phyloP scores from a whole-genome alignment of 2,797 vertebrate species.

The Lepilemur septentrionalis region DNA sequence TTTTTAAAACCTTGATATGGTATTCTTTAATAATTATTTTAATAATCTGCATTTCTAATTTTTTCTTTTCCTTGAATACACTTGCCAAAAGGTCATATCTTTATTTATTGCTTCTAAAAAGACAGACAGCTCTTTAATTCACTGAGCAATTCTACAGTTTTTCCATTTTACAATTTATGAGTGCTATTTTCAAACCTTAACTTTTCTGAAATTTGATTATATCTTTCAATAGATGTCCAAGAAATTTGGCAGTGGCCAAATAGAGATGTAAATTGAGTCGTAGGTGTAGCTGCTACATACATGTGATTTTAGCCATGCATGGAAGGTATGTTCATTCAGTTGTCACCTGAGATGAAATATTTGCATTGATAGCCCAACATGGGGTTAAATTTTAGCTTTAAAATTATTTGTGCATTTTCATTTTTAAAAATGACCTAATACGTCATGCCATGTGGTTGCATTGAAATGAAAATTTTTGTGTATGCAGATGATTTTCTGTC shows the following conservation, averaged over 20 bases:
- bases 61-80: conserved; percentile 17
- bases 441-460: background rate
- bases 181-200: background rate
- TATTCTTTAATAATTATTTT: conserved; percentile 18
- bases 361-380: background rate
- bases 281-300: background rate
- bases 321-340: background rate
- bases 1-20: background rate
- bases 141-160: background rate
- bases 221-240: background rate
- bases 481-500: background rate
- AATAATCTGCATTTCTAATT: background rate
- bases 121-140: conserved; percentile 10
- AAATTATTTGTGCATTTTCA: background rate
- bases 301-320: background rate
- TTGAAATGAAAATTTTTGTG: background rate
- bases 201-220: background rate
- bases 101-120: conserved; percentile 35
- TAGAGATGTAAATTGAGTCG: background rate
- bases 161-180: conserved; percentile 17
- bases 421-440: background rate
- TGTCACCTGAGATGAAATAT: background rate
- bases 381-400: conserved; percentile 8
- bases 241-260: background rate
- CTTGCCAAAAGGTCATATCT: background rate